phyloP scores from a whole-genome alignment of 2,888 invertebrate species.

The Pyrrhosoma nymphula region DNA sequence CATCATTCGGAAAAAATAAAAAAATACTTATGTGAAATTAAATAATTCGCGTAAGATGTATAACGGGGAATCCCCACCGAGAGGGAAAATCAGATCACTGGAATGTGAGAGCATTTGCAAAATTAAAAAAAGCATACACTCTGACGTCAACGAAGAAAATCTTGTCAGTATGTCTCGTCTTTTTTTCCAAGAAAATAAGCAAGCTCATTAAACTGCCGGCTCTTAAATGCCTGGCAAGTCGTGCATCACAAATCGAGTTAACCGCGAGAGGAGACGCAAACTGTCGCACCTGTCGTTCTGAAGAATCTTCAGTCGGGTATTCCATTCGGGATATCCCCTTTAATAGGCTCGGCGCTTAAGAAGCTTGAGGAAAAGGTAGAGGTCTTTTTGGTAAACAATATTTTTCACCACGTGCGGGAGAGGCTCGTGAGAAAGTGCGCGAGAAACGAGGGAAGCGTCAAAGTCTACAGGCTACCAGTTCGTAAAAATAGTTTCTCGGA shows the following conservation, averaged over 20 bases:
- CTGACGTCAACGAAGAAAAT: not conserved
- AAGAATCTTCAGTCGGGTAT: not conserved
- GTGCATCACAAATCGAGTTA: not conserved
- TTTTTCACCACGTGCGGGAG: not conserved
- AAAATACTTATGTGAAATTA: too few species aligned
- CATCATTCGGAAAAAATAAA: too few species aligned
- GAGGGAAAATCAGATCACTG: too few species aligned
- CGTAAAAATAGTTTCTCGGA: too few species aligned
- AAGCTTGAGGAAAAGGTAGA: not conserved
- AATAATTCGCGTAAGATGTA: too few species aligned
- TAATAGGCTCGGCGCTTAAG: not conserved
- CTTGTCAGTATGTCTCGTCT: not conserved
- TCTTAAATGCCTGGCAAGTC: not conserved
- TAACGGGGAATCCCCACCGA: too few species aligned
- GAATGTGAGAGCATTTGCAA: too few species aligned
- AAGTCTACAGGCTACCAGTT: too few species aligned
- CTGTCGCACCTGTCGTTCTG: not conserved
- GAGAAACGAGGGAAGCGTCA: too few species aligned
- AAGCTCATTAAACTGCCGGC: not conserved
- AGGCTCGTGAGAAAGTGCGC: not conserved
- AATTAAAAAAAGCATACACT: too few species aligned
- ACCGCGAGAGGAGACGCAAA: not conserved
- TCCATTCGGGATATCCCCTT: not conserved
- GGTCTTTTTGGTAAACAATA: not conserved
- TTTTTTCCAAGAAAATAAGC: not conserved